Evolutionary conservation across 2,888 invertebrate genomes (phyloP), one percentile per base, ranked within the genome.

Genomic region (Apodemia duryi): DNA sequence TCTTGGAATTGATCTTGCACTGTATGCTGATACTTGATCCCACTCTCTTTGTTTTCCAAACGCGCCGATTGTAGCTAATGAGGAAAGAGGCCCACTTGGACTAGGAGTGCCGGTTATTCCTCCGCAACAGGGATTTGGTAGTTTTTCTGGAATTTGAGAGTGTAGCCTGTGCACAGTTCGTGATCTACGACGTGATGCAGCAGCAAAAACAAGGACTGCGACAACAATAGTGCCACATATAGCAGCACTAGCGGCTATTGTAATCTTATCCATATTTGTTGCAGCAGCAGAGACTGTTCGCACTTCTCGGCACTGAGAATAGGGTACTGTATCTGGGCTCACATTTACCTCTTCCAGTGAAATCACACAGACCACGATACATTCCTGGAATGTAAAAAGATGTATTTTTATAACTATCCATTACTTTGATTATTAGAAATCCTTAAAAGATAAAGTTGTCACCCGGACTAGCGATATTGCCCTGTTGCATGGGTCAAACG

Each of bases 261-360:
- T 98, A 78, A 98, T 97, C 86, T 97, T 98, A 90, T 98, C 98
- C 96, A 98, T 97, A 88, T 97, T 97, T 66, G 97, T 96, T 64
- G 96, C 95, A 62, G 96, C 95, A 28, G 96, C 95, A 62, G 95
- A 94, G 62, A 96, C 96, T 2, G 97, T 97, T 70, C 97, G 95
- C 66, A 98, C 96, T 89, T 98, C 98, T 65, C 97, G 94, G 79
- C 98, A 98, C 86, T 97, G 98, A 69, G 93, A 93, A 87, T 95
- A 96, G 63, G 97, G 97, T 69, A 97, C 97, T 71, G 95, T 95
- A 76, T 97, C 96, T 51, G 97, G 97, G 66, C 96, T 96, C n/a
- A 97, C 95, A 85, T 96, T 95, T 67, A 96, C 94, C 83, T 97
- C 97, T 87, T 97, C 97, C 73, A 97, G 89, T 65, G 97, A 97